Evolutionary conservation across 2,113 vertebrate genomes (phyloP), one percentile per base, ranked within the genome.

Genomic region (Nanger granti): DNA sequence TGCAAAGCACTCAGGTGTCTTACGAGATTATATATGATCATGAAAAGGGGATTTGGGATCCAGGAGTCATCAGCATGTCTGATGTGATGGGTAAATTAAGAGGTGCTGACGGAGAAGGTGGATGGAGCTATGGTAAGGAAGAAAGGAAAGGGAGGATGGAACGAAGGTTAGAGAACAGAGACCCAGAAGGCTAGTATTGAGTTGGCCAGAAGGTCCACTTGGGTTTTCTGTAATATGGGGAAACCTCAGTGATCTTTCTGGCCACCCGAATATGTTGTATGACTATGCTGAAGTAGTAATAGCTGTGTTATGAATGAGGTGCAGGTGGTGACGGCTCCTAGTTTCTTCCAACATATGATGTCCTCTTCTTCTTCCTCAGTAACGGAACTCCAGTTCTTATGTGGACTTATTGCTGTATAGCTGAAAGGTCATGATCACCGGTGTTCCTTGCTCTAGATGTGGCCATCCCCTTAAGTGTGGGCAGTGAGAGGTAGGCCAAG

Each of bases 341-440:
- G 3, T 47, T n/a, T 64, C 44, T 24, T 29, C 5, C 31, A 49
- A 11, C 5, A 2, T 8, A 15, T 5, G 11, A 10, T 17, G 57
- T 66, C 26, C 41, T 37, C 24, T 10, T 44, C 60, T 60, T 62
- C 52, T 54, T 79, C 8, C 52, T 47, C 60, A 18, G 55, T 24
- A 7, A 92, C 2, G 8, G 73, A 60, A 20, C 55, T n/a, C 11
- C n/a, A 69, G 0, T 24, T 24, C 41, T 34, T 44, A 3, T 31
- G 47, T 5, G 15, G 28, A 73, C 2, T 0, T 49, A 0, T 7
- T 3, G 6, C 7, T 2, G 0, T n/a, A 22, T n/a, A 60, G 13
- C 29, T 26, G 8, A 37, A 29, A 64, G 60, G 28, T 47, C 47
- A 1, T 15, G 4, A 31, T 55, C 60, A 44, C 37, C 6, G 17